Conservation (phyloP, 2,113 vertebrate species). For the Clarias macrocephalus region DNA sequence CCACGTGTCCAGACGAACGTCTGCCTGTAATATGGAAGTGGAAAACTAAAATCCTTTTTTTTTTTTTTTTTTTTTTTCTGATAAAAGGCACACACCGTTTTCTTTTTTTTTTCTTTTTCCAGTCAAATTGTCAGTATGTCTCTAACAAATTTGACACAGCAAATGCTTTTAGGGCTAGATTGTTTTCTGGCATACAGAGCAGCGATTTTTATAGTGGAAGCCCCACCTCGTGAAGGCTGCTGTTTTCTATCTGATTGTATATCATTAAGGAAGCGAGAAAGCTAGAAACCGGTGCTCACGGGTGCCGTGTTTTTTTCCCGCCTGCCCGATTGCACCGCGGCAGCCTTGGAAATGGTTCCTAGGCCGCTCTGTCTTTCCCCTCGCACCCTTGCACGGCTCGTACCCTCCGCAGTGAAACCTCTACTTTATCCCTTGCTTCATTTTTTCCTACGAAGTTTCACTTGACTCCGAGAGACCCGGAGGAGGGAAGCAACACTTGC, state of each 20-base stretch:
- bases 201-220: background rate
- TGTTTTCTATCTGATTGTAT: background rate
- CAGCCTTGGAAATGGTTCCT: conserved; percentile 7
- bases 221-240: background rate
- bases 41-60: background rate
- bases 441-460: background rate
- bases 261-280: conserved; percentile 1
- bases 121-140: background rate
- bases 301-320: background rate
- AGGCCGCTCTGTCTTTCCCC: background rate
- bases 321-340: background rate
- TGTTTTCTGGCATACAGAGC: background rate
- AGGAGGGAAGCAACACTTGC: background rate
- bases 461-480: background rate
- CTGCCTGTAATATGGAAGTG: background rate
- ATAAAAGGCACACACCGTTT: background rate
- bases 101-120: background rate
- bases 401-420: background rate
- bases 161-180: background rate
- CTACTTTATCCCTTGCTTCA: background rate
- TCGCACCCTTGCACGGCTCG: background rate
- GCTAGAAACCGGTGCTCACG: background rate
- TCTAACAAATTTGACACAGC: background rate
- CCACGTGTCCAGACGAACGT: background rate
- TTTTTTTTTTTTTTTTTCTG: background rate